Base-by-base conservation (phyloP, 2,888 invertebrate genomes). In the Spisula solida region DNA sequence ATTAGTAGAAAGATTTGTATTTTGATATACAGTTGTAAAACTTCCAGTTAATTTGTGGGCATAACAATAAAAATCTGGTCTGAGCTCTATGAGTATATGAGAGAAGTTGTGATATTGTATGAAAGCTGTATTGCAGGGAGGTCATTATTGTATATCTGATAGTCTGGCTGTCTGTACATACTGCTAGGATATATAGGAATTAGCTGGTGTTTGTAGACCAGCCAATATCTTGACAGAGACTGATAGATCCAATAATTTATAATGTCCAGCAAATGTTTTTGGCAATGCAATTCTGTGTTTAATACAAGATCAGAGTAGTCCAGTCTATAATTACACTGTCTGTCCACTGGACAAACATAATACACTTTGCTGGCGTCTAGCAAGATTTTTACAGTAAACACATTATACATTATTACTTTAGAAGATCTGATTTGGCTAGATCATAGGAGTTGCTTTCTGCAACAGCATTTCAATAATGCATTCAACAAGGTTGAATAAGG, bases 181-280 rank as follows among this genome's bases (percentile, higher is more conserved):
- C n/a, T 10, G 10, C n/a, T 66, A n/a, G 60, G 60, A 66, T 66
- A n/a, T 66, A n/a, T 66, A 25, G 10, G 60, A 25, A n/a, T 10
- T 66, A 66, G 60, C 60, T 25, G 60, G 60, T 66, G 60, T 66
- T 66, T 66, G 60, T 66, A 25, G 60, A 5, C 25, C 60, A 66
- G 60, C 60, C 60, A 66, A 66, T 66, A n/a, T 66, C 60, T 66
- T 66, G n/a, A n/a, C 60, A 10, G 20, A 6, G n/a, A 25, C n/a
- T n/a, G 25, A 66, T 25, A 56, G 18, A 66, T 66, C 60, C 60
- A 66, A 66, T 66, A 25, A n/a, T 66, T 66, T 25, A 25, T 66
- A 66, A 66, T 66, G 60, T 66, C 60, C 60, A 25, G 60, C 60
- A n/a, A 60, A 60, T 60, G 60, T 66, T 66, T n/a, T 66, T 66